Evolutionary conservation across 2,797 vertebrate genomes (phyloP), one percentile per base, ranked within the genome.

Genomic region (Gymnoscopelus microlampas): DNA sequence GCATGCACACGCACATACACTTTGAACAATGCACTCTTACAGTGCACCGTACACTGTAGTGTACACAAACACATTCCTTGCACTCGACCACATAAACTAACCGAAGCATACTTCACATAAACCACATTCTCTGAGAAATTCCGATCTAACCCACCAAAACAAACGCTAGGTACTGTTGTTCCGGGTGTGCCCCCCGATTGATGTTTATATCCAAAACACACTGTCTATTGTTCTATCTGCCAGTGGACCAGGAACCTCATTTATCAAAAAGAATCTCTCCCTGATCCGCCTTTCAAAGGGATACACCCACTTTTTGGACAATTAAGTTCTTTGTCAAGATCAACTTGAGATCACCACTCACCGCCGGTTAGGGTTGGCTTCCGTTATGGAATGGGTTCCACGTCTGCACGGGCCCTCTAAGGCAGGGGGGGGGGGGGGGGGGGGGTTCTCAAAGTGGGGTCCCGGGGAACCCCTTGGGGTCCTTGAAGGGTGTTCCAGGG

Each of bases 121-220:
- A 80, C 81, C 60, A 3, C 77, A 62, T 80, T 85, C 70, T 78
- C 63, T 3, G 60, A 80, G n/a, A 78, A 44, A 80, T 83, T 87
- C 81, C 79, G 3, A n/a, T 55, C 51, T 15, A 66, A 70, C 54
- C 77, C 68, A 66, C 12, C 61, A 76, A 81, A 87, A 87, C 69
- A 85, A 79, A 66, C 62, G 48, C 32, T 55, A 2, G 26, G n/a
- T 10, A 50, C 60, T 51, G 63, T 35, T 39, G 19, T 4, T 6
- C 12, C 35, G 54, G 32, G 39, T 44, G 47, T 66, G 66, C 60
- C 70, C 74, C 68, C 13, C 8, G 23, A 71, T 12, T 71, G 56
- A 70, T 73, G 74, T 85, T 79, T 68, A 79, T 77, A 74, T 80
- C 77, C 65, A 70, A 79, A 87, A 85, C 66, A 85, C 39, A 39